These are phyloP conservation scores for Clarias batrachus DNA, from an alignment of 2,113 vertebrate species.

Conservation along the genomic window DNA sequence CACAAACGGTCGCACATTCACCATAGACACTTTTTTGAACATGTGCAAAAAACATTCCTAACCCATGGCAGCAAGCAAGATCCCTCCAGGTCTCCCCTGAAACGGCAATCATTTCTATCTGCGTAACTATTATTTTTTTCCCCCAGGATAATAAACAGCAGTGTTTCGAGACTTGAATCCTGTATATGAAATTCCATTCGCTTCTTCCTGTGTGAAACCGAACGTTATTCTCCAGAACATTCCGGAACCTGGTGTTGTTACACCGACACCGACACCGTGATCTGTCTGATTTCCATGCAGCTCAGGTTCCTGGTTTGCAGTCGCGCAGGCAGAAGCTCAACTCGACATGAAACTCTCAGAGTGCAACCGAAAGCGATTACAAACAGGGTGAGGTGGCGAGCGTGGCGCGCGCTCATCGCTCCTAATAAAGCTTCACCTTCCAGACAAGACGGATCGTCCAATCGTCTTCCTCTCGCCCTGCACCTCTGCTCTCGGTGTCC, in stretches of 20 bases:
- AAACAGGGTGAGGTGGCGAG: conserved; percentile 57
- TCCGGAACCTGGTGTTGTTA: conserved; percentile 44
- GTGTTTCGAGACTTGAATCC: neutral
- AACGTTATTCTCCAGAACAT: conserved; percentile 35
- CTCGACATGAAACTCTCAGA: conserved; percentile 68
- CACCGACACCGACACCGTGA: conserved; percentile 55
- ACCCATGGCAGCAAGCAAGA: too few species aligned
- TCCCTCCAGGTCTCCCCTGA: too few species aligned
- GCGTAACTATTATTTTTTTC: neutral
- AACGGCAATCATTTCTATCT: neutral
- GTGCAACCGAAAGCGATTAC: conserved; percentile 70
- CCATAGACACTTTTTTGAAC: too few species aligned
- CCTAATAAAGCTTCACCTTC: conserved; percentile 54
- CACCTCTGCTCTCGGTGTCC: conserved; percentile 63
- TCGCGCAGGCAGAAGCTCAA: conserved; percentile 62
- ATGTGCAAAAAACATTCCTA: too few species aligned
- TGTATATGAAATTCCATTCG: neutral
- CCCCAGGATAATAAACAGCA: neutral
- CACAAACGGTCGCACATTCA: too few species aligned
- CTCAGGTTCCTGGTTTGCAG: conserved; percentile 49
- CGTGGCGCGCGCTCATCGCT: neutral
- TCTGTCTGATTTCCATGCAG: conserved; percentile 57
- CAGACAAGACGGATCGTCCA: conserved; percentile 70
- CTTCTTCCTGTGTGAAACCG: conserved; percentile 26
- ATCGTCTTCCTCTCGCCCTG: conserved; percentile 62